Evolutionary conservation across 1,140 invertebrate species (phyloP).

Genomic region (Ooceraea biroi): DNA sequence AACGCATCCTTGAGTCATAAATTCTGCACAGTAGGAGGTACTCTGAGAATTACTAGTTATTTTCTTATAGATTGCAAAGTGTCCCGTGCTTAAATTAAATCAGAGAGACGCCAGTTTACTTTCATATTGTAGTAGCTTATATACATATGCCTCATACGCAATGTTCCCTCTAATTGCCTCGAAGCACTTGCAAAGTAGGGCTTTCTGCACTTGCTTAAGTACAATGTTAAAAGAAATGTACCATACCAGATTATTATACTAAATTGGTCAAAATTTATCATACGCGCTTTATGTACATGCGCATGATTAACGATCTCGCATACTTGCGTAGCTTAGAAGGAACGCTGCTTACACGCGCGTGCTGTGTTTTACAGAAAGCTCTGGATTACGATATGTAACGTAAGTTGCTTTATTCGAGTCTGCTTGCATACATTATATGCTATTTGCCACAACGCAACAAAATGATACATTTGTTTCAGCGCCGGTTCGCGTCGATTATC

Average conservation of each 20-base stretch:
- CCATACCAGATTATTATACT: background rate
- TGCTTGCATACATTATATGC: conserved; percentile 31
- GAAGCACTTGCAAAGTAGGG: background rate
- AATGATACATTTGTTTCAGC: conserved; percentile 18
- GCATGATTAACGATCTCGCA: background rate
- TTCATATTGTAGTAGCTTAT: conserved; percentile 33
- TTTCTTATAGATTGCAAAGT: background rate
- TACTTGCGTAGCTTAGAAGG: conserved; percentile 15
- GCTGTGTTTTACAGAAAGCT: conserved; percentile 40
- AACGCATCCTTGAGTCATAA: conserved; percentile 1
- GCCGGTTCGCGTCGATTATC: conserved; percentile 1
- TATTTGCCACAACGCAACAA: conserved; percentile 27
- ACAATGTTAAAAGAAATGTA: conserved; percentile 16
- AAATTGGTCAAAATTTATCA: conserved; percentile 37
- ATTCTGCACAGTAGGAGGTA: background rate
- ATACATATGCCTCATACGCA: background rate
- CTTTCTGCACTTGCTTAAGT: background rate
- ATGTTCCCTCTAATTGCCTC: conserved; percentile 11
- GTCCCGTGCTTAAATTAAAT: conserved; percentile 27
- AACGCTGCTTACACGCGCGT: background rate
- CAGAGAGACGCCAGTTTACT: conserved; percentile 31
- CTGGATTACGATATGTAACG: conserved; percentile 52
- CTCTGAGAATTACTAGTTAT: background rate
- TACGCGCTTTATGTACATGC: background rate
- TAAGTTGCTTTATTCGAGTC: conserved; percentile 52